Conservation (phyloP, 64 coral and sea anemone species). For the Anthopleura sola region DNA sequence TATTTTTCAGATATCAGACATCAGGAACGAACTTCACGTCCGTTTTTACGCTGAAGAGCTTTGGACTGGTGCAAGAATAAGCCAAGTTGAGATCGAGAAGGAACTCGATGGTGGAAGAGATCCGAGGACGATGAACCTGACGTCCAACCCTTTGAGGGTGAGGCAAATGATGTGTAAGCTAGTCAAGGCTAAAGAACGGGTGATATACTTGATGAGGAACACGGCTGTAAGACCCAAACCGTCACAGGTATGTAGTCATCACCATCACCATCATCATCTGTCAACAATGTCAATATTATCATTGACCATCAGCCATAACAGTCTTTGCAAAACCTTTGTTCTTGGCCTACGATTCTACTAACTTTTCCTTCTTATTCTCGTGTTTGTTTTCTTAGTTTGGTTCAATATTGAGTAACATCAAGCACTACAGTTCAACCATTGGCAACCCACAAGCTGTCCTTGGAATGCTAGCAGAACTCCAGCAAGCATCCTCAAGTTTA, state of each 20-base stretch:
- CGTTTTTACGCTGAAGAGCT: slow-evolving; percentile 65
- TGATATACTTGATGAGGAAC: slow-evolving; percentile 29
- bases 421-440: slow-evolving; percentile 59
- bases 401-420: slow-evolving; percentile 45
- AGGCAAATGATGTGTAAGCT: slow-evolving; percentile 32
- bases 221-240: slow-evolving; percentile 64
- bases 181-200: slow-evolving; percentile 24
- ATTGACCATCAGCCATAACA: not conserved
- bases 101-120: slow-evolving; percentile 27
- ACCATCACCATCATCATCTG: not conserved
- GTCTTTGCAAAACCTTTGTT: not conserved
- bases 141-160: slow-evolving; percentile 68
- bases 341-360: not conserved
- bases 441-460: slow-evolving; percentile 35
- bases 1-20: slow-evolving; percentile 58
- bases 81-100: slow-evolving; percentile 18
- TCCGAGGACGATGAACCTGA: slow-evolving; percentile 26
- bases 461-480: slow-evolving; percentile 9
- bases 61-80: slow-evolving; percentile 64
- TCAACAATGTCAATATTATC: not conserved
- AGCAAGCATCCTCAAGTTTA: not conserved
- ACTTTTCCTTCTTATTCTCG: too few relatives aligned
- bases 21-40: slow-evolving; percentile 67
- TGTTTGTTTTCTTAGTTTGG: slow-evolving; percentile 57
- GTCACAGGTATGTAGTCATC: slow-evolving; percentile 59